These are phyloP conservation scores for Listronotus oregonensis DNA, from an alignment of 1,140 invertebrate genomes.

Conservation along the genomic window DNA sequence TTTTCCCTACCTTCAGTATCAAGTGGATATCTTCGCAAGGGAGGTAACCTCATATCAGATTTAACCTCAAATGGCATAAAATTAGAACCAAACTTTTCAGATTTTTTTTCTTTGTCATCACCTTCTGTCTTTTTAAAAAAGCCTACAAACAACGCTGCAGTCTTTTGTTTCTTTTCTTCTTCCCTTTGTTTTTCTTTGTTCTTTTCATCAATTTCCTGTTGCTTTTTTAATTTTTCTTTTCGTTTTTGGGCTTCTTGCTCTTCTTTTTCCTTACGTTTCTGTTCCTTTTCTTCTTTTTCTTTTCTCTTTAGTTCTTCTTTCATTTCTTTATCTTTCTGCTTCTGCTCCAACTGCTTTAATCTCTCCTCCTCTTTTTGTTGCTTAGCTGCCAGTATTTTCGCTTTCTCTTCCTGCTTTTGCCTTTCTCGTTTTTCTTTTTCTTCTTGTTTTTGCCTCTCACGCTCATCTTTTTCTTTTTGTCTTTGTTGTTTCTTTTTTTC, in stretches of 20 bases:
- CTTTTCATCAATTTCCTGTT: slow-evolving; percentile 64
- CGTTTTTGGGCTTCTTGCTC: slow-evolving; percentile 52
- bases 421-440: slow-evolving; percentile 61
- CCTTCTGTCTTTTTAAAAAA: slow-evolving; percentile 73
- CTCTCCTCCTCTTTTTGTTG: slow-evolving; percentile 55
- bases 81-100: slow-evolving; percentile 55
- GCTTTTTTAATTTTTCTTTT: slow-evolving; percentile 59
- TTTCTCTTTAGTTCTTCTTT: slow-evolving; percentile 48
- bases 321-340: slow-evolving; percentile 42
- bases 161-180: slow-evolving; percentile 74
- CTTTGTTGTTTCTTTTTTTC: slow-evolving; percentile 54
- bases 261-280: slow-evolving; percentile 58
- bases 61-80: slow-evolving; percentile 78
- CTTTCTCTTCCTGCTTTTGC: slow-evolving; percentile 57
- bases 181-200: slow-evolving; percentile 64
- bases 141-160: slow-evolving; percentile 74
- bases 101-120: slow-evolving; percentile 50
- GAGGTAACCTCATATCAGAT: slow-evolving; percentile 86
- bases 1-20: slow-evolving; percentile 57
- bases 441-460: slow-evolving; percentile 57
- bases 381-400: slow-evolving; percentile 59
- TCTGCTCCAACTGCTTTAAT: slow-evolving; percentile 58
- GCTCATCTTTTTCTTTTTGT: slow-evolving; percentile 61
- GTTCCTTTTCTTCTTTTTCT: slow-evolving; percentile 59
- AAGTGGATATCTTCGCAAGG: slow-evolving; percentile 62